Percentiles rank a stretch among this genome's conserved stretches.
Conservation (phyloP, 2,113 vertebrate species). For the Psettodes erumei region DNA sequence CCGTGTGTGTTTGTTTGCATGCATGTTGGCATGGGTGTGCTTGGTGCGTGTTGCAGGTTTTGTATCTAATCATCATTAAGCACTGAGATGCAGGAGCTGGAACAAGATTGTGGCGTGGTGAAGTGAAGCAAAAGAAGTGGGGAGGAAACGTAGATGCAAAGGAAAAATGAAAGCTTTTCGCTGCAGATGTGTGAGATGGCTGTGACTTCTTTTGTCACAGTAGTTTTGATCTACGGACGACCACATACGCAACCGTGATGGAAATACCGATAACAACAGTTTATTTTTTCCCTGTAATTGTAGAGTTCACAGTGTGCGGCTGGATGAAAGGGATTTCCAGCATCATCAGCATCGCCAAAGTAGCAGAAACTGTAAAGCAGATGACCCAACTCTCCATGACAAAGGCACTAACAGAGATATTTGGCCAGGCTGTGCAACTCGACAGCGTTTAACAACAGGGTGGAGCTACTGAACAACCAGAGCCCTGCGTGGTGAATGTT, state of each 20-base stretch:
- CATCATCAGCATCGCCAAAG: conserved; percentile 30
- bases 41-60: conserved; percentile 28
- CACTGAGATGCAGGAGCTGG: conserved; percentile 21
- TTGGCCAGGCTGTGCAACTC: conserved; percentile 14
- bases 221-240: conserved; percentile 11
- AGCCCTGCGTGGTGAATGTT: conserved; percentile 40
- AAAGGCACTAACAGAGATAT: conserved; percentile 49
- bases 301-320: conserved; percentile 29
- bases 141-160: conserved; percentile 17
- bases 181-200: conserved; percentile 8
- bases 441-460: conserved; percentile 49
- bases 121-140: conserved; percentile 26
- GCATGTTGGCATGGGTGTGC: conserved; percentile 29
- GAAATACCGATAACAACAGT: conserved; percentile 5
- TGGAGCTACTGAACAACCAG: conserved; percentile 45
- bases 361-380: conserved; percentile 42
- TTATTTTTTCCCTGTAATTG: conserved; percentile 22
- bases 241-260: not conserved
- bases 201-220: not conserved
- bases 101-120: conserved; percentile 34
- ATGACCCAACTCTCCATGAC: conserved; percentile 44
- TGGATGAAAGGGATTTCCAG: conserved; percentile 32
- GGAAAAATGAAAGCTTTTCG: conserved; percentile 37
- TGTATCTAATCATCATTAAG: conserved; percentile 52
- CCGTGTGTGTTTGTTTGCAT: conserved; percentile 19